phyloP scores from a whole-genome alignment of 2,888 invertebrate genomes.

The Horisme vitalbata region DNA sequence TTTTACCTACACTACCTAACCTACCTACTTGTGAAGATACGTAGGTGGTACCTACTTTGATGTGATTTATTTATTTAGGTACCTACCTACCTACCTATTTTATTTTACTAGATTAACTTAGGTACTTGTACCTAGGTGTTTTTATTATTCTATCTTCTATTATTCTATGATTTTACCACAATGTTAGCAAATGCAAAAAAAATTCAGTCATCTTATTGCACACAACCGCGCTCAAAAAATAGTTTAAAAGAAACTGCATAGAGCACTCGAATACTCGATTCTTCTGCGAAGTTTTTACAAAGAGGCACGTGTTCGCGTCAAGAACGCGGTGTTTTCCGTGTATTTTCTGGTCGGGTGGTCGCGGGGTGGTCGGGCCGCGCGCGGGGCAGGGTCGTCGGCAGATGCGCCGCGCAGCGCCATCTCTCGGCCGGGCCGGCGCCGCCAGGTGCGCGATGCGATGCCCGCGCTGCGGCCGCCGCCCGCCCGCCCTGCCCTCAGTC shows the following conservation, averaged over 20 bases:
- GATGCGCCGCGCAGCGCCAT: constrained; percentile 81
- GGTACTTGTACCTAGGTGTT: too few species aligned
- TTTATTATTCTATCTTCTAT: too few species aligned
- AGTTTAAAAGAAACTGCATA: constrained; percentile 52
- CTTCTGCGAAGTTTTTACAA: constrained; percentile 65
- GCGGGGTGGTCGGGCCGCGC: constrained; percentile 44
- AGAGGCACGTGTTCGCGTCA: constrained; percentile 74
- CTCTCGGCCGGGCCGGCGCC: constrained; percentile 65
- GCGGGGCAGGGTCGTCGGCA: constrained; percentile 57
- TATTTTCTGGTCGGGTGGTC: constrained; percentile 72
- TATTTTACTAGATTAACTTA: too few species aligned
- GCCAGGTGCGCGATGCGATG: constrained; percentile 66
- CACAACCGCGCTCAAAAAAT: constrained; percentile 10
- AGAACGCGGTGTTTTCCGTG: constrained; percentile 75
- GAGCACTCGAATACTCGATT: constrained; percentile 52
- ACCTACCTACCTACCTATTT: too few species aligned
- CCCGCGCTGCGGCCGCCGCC: constrained; percentile 73
- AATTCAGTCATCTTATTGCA: neutral
- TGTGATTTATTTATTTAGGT: too few species aligned
- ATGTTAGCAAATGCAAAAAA: too few species aligned
- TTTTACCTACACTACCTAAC: too few species aligned
- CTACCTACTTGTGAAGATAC: too few species aligned
- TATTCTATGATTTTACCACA: too few species aligned
- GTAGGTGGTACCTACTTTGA: too few species aligned
- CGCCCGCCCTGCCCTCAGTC: constrained; percentile 80